phyloP scores from a whole-genome alignment of 2,113 vertebrate species.

The Steatornis caripensis region DNA sequence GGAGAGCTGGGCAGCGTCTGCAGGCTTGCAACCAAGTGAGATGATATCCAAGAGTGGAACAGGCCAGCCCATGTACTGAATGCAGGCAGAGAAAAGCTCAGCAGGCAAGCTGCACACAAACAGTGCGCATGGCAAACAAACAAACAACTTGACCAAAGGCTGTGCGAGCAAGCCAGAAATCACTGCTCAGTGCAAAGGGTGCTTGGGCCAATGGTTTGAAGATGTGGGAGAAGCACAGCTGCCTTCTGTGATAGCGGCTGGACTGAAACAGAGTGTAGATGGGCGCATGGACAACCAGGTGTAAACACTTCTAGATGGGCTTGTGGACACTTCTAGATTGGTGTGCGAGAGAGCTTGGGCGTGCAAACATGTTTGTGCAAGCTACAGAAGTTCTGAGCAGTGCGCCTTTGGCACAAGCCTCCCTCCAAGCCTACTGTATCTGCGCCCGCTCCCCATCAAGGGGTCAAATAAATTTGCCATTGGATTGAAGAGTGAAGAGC shows the following conservation, averaged over 20 bases:
- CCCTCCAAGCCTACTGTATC: not conserved
- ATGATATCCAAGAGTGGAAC: not conserved
- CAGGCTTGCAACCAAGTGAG: not conserved
- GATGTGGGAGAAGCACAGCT: not conserved
- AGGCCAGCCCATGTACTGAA: not conserved
- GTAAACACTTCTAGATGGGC: not conserved
- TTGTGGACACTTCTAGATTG: not conserved
- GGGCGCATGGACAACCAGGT: rapidly evolving
- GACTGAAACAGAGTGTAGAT: not conserved
- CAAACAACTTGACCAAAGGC: constrained; percentile 42
- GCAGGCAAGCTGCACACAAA: constrained; percentile 46
- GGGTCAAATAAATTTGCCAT: not conserved
- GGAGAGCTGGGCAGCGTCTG: not conserved
- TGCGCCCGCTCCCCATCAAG: rapidly evolving
- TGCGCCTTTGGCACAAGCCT: rapidly evolving
- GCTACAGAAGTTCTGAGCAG: rapidly evolving
- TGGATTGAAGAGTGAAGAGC: not conserved
- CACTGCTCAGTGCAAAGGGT: rapidly evolving
- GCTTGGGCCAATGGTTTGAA: not conserved
- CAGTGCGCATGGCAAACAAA: not conserved
- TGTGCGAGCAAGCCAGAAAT: not conserved
- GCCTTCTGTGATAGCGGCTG: not conserved
- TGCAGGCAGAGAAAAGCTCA: constrained; percentile 46
- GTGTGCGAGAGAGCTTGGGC: not conserved
- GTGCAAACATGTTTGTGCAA: not conserved